Percentiles rank a stretch among this genome's conserved stretches.
phyloP scores from a whole-genome alignment of 2,797 vertebrate species.

The Valencia hispanica region DNA sequence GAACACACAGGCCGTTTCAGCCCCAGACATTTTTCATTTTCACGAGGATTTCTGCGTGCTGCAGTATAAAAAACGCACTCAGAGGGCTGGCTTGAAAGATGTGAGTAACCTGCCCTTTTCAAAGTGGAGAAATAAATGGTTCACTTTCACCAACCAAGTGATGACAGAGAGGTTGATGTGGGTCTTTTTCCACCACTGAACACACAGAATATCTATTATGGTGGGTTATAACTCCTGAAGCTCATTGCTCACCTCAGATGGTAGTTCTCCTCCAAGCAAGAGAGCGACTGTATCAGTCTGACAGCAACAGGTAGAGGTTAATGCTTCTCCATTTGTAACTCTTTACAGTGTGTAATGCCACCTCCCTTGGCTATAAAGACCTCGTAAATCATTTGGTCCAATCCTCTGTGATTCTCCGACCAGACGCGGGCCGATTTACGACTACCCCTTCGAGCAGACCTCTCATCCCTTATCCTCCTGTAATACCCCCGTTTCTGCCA shows the following conservation, averaged over 20 bases:
- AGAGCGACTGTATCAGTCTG: slow-evolving; percentile 56
- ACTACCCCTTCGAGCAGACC: slow-evolving; percentile 55
- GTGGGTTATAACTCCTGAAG: slow-evolving; percentile 38
- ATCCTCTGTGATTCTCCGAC: slow-evolving; percentile 42
- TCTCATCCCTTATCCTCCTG: slow-evolving; percentile 70
- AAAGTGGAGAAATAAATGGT: slow-evolving; percentile 49
- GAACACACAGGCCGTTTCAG: slow-evolving; percentile 64
- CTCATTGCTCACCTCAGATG: slow-evolving; percentile 49
- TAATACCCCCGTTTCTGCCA: slow-evolving; percentile 38
- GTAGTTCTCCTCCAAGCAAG: slow-evolving; percentile 47
- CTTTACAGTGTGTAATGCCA: slow-evolving; percentile 60
- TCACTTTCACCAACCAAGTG: slow-evolving; percentile 39
- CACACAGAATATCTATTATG: slow-evolving; percentile 23
- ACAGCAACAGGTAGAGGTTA: slow-evolving; percentile 72
- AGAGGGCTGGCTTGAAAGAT: slow-evolving; percentile 42
- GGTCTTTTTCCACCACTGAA: slow-evolving; percentile 46
- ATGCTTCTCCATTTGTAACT: slow-evolving; percentile 72
- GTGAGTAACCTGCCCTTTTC: slow-evolving; percentile 37
- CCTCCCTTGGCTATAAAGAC: slow-evolving; percentile 59
- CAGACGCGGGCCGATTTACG: slow-evolving; percentile 69
- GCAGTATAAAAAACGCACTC: slow-evolving; percentile 42
- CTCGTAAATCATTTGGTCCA: slow-evolving; percentile 62
- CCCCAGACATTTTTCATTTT: slow-evolving; percentile 58
- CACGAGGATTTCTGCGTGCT: slow-evolving; percentile 37
- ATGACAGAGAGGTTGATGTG: slow-evolving; percentile 48